A percentile compares a stretch with the other conserved stretches of the same genome.
These are phyloP conservation scores for Microdon myrmicae DNA, from an alignment of 2,888 invertebrate genomes.

Conservation along the genomic window DNA sequence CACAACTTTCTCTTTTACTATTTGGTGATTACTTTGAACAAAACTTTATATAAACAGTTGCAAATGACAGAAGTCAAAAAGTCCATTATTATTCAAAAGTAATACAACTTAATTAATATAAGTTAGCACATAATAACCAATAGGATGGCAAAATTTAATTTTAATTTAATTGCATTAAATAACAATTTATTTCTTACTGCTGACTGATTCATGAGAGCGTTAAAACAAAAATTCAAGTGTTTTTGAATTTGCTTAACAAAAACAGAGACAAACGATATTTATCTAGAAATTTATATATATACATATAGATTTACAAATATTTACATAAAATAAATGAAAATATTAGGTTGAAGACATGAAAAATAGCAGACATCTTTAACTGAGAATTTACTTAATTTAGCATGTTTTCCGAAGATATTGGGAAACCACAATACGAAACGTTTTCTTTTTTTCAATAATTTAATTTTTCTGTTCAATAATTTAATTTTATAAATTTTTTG, in stretches of 20 bases:
- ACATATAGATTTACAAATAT: conserved; percentile 44
- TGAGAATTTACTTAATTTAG: conserved; percentile 31
- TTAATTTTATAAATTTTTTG: conserved; percentile 6
- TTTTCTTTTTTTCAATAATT: no score
- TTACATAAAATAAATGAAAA: conserved; percentile 29
- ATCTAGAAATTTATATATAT: conserved; percentile 43
- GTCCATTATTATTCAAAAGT: no score
- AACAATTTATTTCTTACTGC: conserved; percentile 23
- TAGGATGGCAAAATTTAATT: no score
- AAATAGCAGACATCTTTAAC: conserved; percentile 28
- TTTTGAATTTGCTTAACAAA: conserved; percentile 21
- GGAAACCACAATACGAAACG: no score
- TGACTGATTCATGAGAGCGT: conserved; percentile 28
- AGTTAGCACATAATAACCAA: no score
- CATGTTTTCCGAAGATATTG: background rate
- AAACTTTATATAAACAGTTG: no score
- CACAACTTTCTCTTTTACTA: no score
- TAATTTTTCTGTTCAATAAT: conserved; percentile 20
- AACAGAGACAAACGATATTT: conserved; percentile 32
- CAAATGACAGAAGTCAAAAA: no score
- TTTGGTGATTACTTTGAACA: no score
- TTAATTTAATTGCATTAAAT: conserved; percentile 27
- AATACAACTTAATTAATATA: background rate
- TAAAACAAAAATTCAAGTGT: conserved; percentile 21
- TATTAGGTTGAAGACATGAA: conserved; percentile 45